A percentile compares a stretch with the other conserved stretches of the same genome.
Evolutionary conservation across 2,113 vertebrate genomes (phyloP).

Genomic region (Scortum barcoo): DNA sequence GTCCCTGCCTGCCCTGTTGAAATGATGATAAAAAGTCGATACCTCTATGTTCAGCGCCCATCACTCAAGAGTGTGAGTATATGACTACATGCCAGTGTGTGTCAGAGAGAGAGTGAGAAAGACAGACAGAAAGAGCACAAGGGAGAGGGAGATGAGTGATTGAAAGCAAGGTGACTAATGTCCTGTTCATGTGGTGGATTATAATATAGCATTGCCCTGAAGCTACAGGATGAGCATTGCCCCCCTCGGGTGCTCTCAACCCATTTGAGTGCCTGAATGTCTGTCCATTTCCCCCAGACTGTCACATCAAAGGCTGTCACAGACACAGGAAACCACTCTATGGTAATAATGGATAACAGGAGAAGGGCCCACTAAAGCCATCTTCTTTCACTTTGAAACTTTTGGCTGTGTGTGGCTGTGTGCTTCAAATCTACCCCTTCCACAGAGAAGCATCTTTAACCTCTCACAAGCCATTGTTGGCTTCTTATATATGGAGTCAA

Average conservation of each 20-base stretch:
- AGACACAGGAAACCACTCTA: conserved; percentile 34
- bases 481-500: neutral
- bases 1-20: conserved; percentile 45
- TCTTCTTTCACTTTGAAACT: conserved; percentile 16
- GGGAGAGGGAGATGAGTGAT: conserved; percentile 36
- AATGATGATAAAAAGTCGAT: conserved; percentile 60
- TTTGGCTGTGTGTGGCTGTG: conserved; percentile 5
- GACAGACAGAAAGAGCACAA: conserved; percentile 34
- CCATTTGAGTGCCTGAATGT: conserved; percentile 34
- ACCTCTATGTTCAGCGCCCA: conserved; percentile 33
- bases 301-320: conserved; percentile 51
- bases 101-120: conserved; percentile 20
- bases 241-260: conserved; percentile 22
- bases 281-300: conserved; percentile 42
- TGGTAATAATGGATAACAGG: conserved; percentile 31
- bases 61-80: conserved; percentile 50
- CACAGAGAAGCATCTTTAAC: neutral
- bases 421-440: neutral
- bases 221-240: conserved; percentile 30
- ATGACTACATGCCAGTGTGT: conserved; percentile 26
- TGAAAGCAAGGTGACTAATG: conserved; percentile 52
- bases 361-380: neutral
- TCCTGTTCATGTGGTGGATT: conserved; percentile 57
- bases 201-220: conserved; percentile 33
- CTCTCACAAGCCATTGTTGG: neutral